phyloP scores from a whole-genome alignment of 2,888 invertebrate species.

The Hemaris fuciformis region DNA sequence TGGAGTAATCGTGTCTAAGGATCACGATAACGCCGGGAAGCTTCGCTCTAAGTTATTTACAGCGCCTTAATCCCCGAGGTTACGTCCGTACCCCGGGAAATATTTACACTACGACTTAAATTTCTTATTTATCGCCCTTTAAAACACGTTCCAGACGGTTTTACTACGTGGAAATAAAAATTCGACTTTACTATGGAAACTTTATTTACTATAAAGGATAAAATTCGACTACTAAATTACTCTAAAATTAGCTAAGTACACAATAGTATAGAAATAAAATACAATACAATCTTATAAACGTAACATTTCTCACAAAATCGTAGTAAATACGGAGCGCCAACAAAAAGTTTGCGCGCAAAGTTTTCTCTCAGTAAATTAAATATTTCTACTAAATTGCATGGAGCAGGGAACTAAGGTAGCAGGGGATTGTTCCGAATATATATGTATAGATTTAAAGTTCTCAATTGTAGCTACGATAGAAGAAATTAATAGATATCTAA shows the following conservation, averaged over 20 bases:
- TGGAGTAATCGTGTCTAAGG: constrained; percentile 18
- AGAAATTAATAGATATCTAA: background rate
- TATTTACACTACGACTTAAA: constrained; percentile 33
- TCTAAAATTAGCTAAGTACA: constrained; percentile 14
- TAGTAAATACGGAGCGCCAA: background rate
- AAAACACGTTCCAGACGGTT: constrained; percentile 18
- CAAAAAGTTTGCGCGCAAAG: constrained; percentile 15
- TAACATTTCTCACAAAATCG: constrained; percentile 7
- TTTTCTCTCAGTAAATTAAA: constrained; percentile 34
- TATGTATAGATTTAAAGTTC: constrained; percentile 31
- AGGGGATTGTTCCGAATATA: constrained; percentile 34
- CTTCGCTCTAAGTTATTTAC: constrained; percentile 30
- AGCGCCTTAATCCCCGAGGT: constrained; percentile 28
- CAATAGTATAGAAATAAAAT: background rate
- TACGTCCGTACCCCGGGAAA: constrained; percentile 21
- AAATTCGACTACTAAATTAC: constrained; percentile 12
- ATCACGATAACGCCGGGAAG: constrained; percentile 17
- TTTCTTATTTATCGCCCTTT: constrained; percentile 31
- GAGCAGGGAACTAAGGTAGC: constrained; percentile 34
- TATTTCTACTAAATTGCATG: constrained; percentile 32
- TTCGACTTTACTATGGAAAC: constrained; percentile 16
- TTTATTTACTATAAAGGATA: constrained; percentile 20
- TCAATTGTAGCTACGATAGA: constrained; percentile 17
- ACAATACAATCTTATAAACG: constrained; percentile 27
- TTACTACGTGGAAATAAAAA: constrained; percentile 13